Base-by-base conservation (phyloP, 2,888 invertebrate species). In the Molorchus minor region DNA sequence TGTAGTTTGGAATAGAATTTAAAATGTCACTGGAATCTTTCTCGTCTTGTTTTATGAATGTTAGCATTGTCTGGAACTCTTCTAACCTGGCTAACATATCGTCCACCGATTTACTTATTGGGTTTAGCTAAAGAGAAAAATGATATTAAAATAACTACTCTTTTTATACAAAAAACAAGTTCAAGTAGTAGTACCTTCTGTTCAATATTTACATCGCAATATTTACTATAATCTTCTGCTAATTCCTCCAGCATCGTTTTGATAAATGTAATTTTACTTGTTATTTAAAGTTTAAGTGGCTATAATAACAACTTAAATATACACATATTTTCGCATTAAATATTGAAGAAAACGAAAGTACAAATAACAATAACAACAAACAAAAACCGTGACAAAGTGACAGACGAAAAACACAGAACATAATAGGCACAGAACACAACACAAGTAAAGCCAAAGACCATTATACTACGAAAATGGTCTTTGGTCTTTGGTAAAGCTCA, bases 31-130 rank as follows among this genome's bases (percentile, higher is more conserved):
- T 66, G 10, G 74, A 69, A 56, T 71, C 70, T 29, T 65, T 60
- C 30, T 69, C 64, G 51, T 75, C 73, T 29, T 74, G 71, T 38
- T 68, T 62, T n/a, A 68, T 69, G 51, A 74, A 73, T 4, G 63
- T 61, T 10, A 76, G 43, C 68, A 75, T 71, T 12, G 73, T 74
- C 62, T 76, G 71, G 43, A 74, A 73, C 47, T 76, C 75, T 68
- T 76, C 75, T 29, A 76, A 49, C 15, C 74, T 64, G n/a, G 73
- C 62, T n/a, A 71, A 61, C 72, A 76, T 71, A 44, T 71, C 69
- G 10, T 75, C 75, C 20, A 76, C 57, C 5, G 65, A 66, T 47
- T 66, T 65, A 33, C 68, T 66, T 5, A 75, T 44, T 2, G 73
- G 73, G 35, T 66, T 54, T 4, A 75, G 45, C 75, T 76, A 43